Evolutionary conservation across 2,888 invertebrate genomes (phyloP), one percentile per base, ranked within the genome.

Genomic region (Malthinus seriepunctatus): DNA sequence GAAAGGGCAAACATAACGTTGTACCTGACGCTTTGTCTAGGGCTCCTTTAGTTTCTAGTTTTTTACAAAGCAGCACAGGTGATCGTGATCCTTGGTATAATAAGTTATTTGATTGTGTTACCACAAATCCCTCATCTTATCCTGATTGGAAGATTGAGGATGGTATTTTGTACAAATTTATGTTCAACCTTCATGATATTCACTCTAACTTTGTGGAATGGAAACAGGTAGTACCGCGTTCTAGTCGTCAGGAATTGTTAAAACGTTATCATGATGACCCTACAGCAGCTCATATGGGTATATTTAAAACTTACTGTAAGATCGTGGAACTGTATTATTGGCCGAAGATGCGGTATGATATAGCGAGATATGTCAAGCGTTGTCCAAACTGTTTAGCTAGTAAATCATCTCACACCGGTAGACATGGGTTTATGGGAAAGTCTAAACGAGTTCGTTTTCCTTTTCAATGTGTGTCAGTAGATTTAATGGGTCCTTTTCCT

Each of bases 161-260:
- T 23, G 56, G 48, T 3, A 46, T 45, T 0, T 3, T 66, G 7
- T 64, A 55, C 32, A 61, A 63, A 31, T 56, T 50, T 38, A 32
- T 57, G 15, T n/a, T 33, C 39, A n/a, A 23, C 34, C 50, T 39
- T 32, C 32, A n/a, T 8, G 31, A 39, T 7, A 2, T 39, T 1
- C 8, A 9, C 0, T 38, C 38, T 11, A 32, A 32, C 32, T 12
- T 8, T 1, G 8, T 14, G 8, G 51, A 60, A 32, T 67, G 68
- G 66, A 66, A 68, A 56, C 58, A 64, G 50, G 62, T 67, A 1
- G 58, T 68, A 8, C 65, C 64, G 15, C 48, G 49, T 1, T 31
- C 8, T 1, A 45, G 63, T 56, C 50, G 62, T 32, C 2, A 6
- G 9, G 53, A 63, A 15, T 23, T 62, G 34, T 37, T 64, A 2